Percentiles rank a stretch among this genome's conserved stretches.
Evolutionary conservation across 2,888 invertebrate species (phyloP).

Genomic region (Agriopis aurantiaria): DNA sequence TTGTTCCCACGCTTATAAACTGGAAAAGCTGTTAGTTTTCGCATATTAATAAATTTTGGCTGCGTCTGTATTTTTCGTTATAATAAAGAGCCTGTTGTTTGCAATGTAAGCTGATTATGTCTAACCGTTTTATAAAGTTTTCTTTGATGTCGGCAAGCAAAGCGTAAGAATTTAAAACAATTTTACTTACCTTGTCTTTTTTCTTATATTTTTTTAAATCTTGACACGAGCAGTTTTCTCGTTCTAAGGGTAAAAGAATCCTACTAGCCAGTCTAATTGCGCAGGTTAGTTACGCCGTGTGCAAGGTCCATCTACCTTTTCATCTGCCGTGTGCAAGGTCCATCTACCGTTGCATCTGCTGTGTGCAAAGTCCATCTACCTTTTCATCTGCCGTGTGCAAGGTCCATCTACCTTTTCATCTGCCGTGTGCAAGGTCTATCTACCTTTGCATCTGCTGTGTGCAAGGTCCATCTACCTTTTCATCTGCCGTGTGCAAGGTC

Average conservation of each 20-base stretch:
- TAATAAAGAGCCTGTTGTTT: conserved; percentile 12
- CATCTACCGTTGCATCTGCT: no score
- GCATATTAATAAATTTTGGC: conserved; percentile 2
- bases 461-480: no score
- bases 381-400: no score
- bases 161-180: background rate
- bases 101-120: conserved; percentile 13
- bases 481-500: no score
- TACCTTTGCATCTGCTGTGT: no score
- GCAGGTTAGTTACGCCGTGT: no score
- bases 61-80: conserved; percentile 7
- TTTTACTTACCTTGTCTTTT: background rate
- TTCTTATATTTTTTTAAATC: background rate
- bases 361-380: no score
- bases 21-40: conserved; percentile 5
- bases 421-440: no score
- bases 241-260: background rate
- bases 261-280: no score
- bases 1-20: conserved; percentile 13
- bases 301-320: no score
- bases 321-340: no score
- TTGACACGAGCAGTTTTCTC: background rate
- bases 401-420: no score
- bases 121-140: background rate
- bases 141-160: background rate